Percentiles rank a stretch among this genome's conserved stretches.
These are phyloP conservation scores for Diceros bicornis DNA, from an alignment of 2,797 vertebrate species.

Conservation along the genomic window DNA sequence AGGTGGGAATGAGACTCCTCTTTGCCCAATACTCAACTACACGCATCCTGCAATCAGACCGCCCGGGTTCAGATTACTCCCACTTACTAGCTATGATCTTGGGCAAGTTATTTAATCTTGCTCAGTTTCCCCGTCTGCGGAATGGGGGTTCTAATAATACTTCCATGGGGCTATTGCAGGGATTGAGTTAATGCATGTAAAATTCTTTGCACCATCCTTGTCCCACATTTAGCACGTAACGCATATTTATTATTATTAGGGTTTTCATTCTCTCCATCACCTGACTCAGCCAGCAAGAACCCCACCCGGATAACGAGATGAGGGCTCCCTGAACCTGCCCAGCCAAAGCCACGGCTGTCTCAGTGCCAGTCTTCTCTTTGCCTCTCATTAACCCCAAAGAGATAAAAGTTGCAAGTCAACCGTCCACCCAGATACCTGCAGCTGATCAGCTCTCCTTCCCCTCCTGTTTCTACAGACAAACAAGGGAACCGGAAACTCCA, in stretches of 20 bases:
- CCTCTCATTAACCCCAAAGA: neutral
- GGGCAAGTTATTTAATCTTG: neutral
- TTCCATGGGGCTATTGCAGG: neutral
- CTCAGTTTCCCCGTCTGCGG: neutral
- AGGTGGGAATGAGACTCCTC: neutral
- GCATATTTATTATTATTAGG: neutral
- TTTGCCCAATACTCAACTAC: neutral
- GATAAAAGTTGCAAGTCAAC: conserved; percentile 7
- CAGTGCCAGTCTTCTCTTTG: neutral
- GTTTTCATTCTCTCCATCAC: neutral
- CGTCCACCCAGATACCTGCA: neutral
- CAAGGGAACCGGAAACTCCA: conserved; percentile 67
- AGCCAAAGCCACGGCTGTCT: neutral
- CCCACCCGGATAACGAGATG: neutral
- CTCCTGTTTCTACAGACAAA: conserved; percentile 73
- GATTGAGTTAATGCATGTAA: neutral
- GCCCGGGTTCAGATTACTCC: neutral
- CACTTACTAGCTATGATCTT: neutral
- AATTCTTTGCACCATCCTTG: neutral
- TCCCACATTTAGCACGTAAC: neutral
- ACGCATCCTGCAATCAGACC: neutral
- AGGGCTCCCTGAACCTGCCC: neutral
- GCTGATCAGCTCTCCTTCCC: neutral
- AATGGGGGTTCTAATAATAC: neutral
- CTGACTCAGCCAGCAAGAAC: conserved; percentile 25